These are phyloP conservation scores for Larimichthys polyactis DNA, from an alignment of 2,113 vertebrate species.

Conservation along the genomic window DNA sequence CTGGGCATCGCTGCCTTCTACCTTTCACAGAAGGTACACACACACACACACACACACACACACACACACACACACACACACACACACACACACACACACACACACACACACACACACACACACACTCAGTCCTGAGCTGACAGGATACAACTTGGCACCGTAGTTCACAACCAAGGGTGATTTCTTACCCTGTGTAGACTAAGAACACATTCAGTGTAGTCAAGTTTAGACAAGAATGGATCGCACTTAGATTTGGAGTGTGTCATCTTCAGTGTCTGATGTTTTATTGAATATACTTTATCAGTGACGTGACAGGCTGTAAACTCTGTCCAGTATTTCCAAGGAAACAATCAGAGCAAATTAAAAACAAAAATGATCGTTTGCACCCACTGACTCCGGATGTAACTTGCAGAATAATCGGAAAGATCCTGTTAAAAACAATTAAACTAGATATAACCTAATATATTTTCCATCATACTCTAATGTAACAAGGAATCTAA, in stretches of 20 bases:
- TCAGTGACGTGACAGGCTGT: not conserved
- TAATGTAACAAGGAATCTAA: not conserved
- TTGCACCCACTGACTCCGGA: not conserved
- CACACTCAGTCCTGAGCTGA: constrained; percentile 28
- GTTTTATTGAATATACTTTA: not conserved
- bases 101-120: constrained; percentile 24
- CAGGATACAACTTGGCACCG: constrained; percentile 42
- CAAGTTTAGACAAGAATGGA: constrained; percentile 40
- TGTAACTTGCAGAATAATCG: not conserved
- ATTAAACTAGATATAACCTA: not conserved
- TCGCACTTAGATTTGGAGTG: constrained; percentile 32
- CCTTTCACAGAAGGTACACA: constrained; percentile 90
- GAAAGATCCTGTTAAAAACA: not conserved
- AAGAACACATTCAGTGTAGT: constrained; percentile 36
- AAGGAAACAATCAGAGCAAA: not conserved
- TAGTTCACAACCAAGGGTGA: constrained; percentile 36
- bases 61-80: not conserved
- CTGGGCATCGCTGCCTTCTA: constrained; percentile 93
- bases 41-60: not conserved
- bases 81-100: constrained; percentile 25
- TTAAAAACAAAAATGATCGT: not conserved
- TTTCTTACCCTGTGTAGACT: constrained; percentile 12
- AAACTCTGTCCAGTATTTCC: not conserved
- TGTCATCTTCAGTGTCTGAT: not conserved
- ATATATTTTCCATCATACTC: not conserved